A percentile compares a stretch with the other conserved stretches of the same genome.
Conservation (phyloP, 2,797 vertebrate species). For the Nannoperca australis region DNA sequence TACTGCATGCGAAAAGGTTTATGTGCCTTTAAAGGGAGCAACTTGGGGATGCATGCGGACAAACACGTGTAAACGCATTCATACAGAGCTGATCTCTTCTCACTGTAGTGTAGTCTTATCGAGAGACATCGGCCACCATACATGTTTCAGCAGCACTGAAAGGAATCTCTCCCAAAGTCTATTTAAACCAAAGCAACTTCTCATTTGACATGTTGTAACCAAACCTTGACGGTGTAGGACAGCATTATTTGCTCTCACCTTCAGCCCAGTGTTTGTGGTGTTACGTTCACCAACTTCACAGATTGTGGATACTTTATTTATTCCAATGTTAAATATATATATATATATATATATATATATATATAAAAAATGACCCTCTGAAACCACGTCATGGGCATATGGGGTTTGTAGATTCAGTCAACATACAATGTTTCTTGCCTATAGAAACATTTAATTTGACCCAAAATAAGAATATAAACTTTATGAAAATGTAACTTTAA, state of each 20-base stretch:
- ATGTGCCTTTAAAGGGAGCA: background rate
- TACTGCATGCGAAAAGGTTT: slow-evolving; percentile 34
- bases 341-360: no score
- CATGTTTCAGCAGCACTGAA: slow-evolving; percentile 42
- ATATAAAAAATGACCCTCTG: no score
- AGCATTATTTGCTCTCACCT: slow-evolving; percentile 10
- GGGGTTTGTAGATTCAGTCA: background rate
- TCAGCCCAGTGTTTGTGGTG: slow-evolving; percentile 18
- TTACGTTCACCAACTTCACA: slow-evolving; percentile 1
- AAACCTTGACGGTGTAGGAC: slow-evolving; percentile 23
- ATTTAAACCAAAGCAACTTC: slow-evolving; percentile 40
- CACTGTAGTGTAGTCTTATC: background rate
- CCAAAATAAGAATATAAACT: background rate
- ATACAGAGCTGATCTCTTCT: background rate
- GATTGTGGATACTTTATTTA: background rate
- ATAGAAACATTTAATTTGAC: background rate
- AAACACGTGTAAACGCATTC: background rate
- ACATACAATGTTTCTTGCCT: background rate
- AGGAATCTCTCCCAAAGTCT: slow-evolving; percentile 30
- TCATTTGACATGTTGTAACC: slow-evolving; percentile 30
- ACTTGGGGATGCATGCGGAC: slow-evolving; percentile 1
- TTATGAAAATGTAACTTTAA: background rate
- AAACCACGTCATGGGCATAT: background rate
- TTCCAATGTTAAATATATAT: no score
- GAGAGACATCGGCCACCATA: no score